Conservation (phyloP, 2,888 invertebrate genomes). For the Eudemis profundana region DNA sequence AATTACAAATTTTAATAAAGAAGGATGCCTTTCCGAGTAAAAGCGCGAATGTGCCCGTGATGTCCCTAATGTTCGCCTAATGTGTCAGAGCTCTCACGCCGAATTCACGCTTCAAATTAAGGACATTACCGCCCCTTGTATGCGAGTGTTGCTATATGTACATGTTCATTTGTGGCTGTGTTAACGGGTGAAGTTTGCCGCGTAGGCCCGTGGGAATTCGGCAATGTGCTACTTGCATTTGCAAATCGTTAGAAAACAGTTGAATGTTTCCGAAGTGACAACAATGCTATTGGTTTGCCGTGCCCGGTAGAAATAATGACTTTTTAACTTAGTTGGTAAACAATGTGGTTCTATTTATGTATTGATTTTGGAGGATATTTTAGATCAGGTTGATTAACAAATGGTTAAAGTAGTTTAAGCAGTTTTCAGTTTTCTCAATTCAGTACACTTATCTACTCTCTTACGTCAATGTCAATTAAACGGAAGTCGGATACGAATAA, state of each 20-base stretch:
- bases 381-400: too few relatives aligned
- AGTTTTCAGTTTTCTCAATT: too few relatives aligned
- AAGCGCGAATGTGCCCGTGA: conserved; percentile 52
- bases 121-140: conserved; percentile 42
- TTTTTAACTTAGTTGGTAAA: not conserved
- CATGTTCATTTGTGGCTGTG: conserved; percentile 38
- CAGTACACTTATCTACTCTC: too few relatives aligned
- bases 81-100: conserved; percentile 53
- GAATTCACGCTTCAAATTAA: conserved; percentile 49
- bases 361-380: too few relatives aligned
- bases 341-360: too few relatives aligned
- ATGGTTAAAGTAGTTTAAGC: too few relatives aligned
- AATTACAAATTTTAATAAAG: conserved; percentile 49
- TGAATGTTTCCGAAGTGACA: conserved; percentile 14
- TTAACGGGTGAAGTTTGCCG: conserved; percentile 41
- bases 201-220: conserved; percentile 42
- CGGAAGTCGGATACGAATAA: too few relatives aligned
- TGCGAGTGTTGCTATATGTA: conserved; percentile 23
- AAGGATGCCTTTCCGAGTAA: conserved; percentile 51
- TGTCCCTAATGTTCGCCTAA: conserved; percentile 55
- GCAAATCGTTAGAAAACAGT: conserved; percentile 40
- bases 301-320: not conserved
- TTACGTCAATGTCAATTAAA: too few relatives aligned
- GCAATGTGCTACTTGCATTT: conserved; percentile 41
- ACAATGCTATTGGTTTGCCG: not conserved